Evolutionary conservation across 2,888 invertebrate genomes (phyloP).

Genomic region (Scaptodrosophila latifasciaeformis): DNA sequence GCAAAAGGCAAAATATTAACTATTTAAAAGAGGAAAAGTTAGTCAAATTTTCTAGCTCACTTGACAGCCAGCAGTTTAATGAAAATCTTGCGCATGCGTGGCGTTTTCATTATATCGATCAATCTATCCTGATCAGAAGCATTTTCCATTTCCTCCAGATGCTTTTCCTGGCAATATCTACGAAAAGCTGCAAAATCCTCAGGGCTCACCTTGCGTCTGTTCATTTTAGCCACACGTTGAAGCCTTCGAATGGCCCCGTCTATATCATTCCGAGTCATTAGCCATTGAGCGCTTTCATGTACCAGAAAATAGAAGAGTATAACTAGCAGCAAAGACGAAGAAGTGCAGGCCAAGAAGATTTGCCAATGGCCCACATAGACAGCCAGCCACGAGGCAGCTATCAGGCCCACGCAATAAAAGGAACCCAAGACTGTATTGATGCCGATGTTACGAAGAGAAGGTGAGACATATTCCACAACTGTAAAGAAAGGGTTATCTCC

Average conservation of each 20-base stretch:
- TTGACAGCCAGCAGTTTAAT: slow-evolving; percentile 78
- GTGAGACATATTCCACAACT: slow-evolving; percentile 79
- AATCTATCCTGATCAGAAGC: slow-evolving; percentile 65
- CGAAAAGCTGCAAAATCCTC: slow-evolving; percentile 54
- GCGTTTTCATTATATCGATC: slow-evolving; percentile 76
- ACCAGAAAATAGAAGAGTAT: slow-evolving; percentile 76
- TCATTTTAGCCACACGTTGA: slow-evolving; percentile 76
- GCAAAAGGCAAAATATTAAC: slow-evolving; percentile 6
- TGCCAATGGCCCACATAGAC: slow-evolving; percentile 76
- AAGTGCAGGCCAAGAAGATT: slow-evolving; percentile 75
- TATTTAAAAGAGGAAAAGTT: too few species aligned
- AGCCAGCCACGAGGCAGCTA: slow-evolving; percentile 76
- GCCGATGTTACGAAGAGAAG: slow-evolving; percentile 77
- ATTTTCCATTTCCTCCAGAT: too few species aligned
- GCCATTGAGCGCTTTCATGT: too few species aligned
- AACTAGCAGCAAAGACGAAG: slow-evolving; percentile 75
- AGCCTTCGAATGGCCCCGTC: slow-evolving; percentile 76
- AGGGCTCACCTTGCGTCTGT: slow-evolving; percentile 73
- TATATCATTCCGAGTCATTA: slow-evolving; percentile 73
- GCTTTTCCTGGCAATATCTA: slow-evolving; percentile 58
- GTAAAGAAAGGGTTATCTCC: slow-evolving; percentile 13
- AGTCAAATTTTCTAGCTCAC: slow-evolving; percentile 71
- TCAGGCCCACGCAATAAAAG: slow-evolving; percentile 77
- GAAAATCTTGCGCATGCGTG: slow-evolving; percentile 76
- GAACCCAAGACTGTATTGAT: slow-evolving; percentile 77